Conservation (phyloP, 2,888 invertebrate genomes). For the Noctua janthina region DNA sequence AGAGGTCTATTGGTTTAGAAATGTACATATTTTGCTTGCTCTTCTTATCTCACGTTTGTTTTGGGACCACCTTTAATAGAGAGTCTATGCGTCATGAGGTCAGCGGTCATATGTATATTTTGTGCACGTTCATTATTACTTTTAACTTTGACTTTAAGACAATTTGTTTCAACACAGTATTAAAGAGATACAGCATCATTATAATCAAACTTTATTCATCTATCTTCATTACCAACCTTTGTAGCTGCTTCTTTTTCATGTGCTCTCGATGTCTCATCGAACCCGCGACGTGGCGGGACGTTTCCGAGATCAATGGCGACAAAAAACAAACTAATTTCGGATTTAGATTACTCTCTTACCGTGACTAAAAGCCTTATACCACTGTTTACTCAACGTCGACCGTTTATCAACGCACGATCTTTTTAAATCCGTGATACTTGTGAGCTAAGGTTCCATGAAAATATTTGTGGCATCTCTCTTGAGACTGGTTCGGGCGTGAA, state of each 20-base stretch:
- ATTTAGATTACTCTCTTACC: slow-evolving; percentile 83
- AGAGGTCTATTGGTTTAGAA: slow-evolving; percentile 62
- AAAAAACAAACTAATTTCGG: slow-evolving; percentile 88
- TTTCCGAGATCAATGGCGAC: slow-evolving; percentile 78
- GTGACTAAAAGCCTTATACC: slow-evolving; percentile 80
- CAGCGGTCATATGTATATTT: slow-evolving; percentile 36
- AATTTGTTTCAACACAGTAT: slow-evolving; percentile 9
- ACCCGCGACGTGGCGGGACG: slow-evolving; percentile 80
- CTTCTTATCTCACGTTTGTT: slow-evolving; percentile 61
- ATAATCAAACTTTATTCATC: background rate
- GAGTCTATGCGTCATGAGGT: slow-evolving; percentile 40
- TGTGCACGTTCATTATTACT: slow-evolving; percentile 37
- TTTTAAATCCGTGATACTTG: slow-evolving; percentile 75
- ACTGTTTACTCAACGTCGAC: slow-evolving; percentile 84
- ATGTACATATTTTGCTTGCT: slow-evolving; percentile 65
- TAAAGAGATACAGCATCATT: slow-evolving; percentile 14
- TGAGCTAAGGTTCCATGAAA: slow-evolving; percentile 61
- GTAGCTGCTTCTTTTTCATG: slow-evolving; percentile 3
- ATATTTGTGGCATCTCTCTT: slow-evolving; percentile 60
- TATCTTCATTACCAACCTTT: slow-evolving; percentile 1
- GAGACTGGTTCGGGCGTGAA: slow-evolving; percentile 55
- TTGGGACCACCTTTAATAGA: slow-evolving; percentile 51
- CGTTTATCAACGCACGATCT: slow-evolving; percentile 88
- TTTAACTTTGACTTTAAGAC: background rate
- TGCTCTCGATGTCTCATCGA: slow-evolving; percentile 72